Conservation (phyloP, 2,888 invertebrate species). For the Biston betularia region DNA sequence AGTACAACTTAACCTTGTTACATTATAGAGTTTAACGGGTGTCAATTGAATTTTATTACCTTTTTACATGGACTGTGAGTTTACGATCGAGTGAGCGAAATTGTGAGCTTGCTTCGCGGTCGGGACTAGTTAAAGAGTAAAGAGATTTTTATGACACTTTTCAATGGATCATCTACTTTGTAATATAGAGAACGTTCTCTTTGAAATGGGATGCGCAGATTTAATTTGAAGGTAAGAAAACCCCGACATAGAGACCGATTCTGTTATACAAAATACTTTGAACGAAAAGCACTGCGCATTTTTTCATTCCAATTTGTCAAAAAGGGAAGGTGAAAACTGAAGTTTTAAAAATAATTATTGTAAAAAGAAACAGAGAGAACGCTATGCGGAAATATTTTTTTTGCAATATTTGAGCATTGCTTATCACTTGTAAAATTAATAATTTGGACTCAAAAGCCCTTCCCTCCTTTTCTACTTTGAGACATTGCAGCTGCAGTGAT, state of each 20-base stretch:
- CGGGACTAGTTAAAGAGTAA: slow-evolving; percentile 37
- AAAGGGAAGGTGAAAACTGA: too few relatives aligned
- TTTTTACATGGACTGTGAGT: slow-evolving; percentile 71
- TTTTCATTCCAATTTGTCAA: background rate
- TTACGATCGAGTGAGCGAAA: slow-evolving; percentile 74
- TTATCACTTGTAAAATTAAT: too few relatives aligned
- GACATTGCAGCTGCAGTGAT: too few relatives aligned
- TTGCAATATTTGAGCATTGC: too few relatives aligned
- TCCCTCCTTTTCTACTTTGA: too few relatives aligned
- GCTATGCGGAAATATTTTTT: too few relatives aligned
- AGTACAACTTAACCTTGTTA: slow-evolving; percentile 38
- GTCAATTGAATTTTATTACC: slow-evolving; percentile 80
- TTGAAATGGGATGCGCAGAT: slow-evolving; percentile 12
- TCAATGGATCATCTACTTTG: slow-evolving; percentile 27
- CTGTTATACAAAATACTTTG: background rate
- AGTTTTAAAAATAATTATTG: background rate
- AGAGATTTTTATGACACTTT: slow-evolving; percentile 46
- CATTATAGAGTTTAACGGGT: slow-evolving; percentile 67
- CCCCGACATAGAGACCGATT: background rate
- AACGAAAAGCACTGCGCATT: background rate
- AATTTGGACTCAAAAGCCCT: too few relatives aligned
- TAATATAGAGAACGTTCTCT: slow-evolving; percentile 16
- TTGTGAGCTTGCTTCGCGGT: slow-evolving; percentile 58
- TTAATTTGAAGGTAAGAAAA: slow-evolving; percentile 3
- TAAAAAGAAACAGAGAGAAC: too few relatives aligned